A percentile compares a stretch with the other conserved stretches of the same genome.
Evolutionary conservation across 2,797 vertebrate species (phyloP).

Genomic region (Gambelia wislizenii): DNA sequence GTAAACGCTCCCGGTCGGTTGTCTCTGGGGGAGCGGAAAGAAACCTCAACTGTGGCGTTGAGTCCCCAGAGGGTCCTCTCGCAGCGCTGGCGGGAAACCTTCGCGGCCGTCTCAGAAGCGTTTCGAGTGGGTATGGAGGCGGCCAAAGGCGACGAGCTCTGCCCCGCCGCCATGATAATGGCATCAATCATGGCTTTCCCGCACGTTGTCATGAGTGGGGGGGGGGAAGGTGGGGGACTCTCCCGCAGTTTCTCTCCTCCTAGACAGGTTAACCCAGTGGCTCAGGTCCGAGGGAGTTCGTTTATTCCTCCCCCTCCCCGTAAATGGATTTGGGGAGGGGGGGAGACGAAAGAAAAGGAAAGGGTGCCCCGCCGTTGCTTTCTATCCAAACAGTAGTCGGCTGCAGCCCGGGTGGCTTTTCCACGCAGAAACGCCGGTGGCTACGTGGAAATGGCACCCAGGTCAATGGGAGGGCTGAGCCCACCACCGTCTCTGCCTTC

Average conservation of each 20-base stretch:
- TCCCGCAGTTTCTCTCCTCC: too few species aligned
- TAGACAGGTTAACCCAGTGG: neutral
- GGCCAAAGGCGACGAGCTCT: neutral
- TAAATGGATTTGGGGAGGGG: neutral
- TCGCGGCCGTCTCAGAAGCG: neutral
- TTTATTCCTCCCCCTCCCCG: too few species aligned
- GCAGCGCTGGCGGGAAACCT: neutral
- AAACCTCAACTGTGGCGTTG: neutral
- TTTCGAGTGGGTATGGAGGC: neutral
- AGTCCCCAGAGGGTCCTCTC: neutral
- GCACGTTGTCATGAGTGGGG: too few species aligned
- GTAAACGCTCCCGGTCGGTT: neutral
- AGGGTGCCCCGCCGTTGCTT: too few species aligned
- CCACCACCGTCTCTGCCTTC: neutral
- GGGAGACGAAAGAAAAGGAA: too few species aligned
- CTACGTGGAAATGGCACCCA: too few species aligned
- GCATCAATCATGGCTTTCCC: too few species aligned
- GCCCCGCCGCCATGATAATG: neutral
- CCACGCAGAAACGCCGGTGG: too few species aligned
- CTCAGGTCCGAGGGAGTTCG: too few species aligned
- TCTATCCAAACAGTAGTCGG: too few species aligned
- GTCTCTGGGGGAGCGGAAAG: neutral
- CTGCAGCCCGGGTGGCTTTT: too few species aligned
- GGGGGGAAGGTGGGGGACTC: neutral
- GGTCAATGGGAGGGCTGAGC: neutral